Conservation (phyloP, 2,888 invertebrate genomes). For the Synergus japonicus region DNA sequence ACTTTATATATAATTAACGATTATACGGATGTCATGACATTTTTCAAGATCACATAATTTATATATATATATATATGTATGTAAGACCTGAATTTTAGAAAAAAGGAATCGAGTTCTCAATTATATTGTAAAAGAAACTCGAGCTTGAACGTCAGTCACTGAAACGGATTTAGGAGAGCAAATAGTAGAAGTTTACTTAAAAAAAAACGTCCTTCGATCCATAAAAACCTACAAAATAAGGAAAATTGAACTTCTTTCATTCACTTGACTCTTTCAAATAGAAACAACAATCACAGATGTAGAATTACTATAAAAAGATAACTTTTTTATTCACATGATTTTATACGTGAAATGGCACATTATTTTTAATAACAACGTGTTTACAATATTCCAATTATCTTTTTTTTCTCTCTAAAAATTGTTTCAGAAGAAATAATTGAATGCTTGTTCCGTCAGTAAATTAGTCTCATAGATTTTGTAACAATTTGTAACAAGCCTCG, state of each 20-base stretch:
- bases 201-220: background rate
- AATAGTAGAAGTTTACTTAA: background rate
- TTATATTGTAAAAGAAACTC: background rate
- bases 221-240: conserved; percentile 7
- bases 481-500: background rate
- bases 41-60: no score
- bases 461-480: background rate
- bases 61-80: background rate
- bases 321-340: background rate
- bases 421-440: background rate
- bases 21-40: no score
- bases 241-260: background rate
- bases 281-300: background rate
- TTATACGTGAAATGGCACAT: background rate
- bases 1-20: no score
- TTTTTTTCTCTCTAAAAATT: background rate
- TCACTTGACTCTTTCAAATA: background rate
- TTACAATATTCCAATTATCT: background rate
- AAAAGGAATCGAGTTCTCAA: background rate
- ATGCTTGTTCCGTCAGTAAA: background rate
- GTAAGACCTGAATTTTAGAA: background rate
- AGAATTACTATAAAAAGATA: no score
- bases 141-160: background rate
- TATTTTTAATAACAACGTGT: background rate
- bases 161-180: background rate